Conservation (phyloP, 2,113 vertebrate species). For the Origma solitaria region DNA sequence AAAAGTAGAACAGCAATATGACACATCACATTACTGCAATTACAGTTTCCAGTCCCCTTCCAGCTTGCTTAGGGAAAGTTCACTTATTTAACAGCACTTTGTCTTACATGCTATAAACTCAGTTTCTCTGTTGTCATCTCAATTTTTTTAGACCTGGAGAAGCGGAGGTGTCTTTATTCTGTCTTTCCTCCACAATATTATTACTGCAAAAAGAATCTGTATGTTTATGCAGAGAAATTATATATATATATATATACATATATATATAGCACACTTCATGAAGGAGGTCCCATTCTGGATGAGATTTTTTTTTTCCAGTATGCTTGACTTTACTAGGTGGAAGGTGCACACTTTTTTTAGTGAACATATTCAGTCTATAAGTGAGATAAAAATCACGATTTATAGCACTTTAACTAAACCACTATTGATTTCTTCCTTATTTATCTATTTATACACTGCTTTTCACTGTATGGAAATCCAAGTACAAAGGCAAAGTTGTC, state of each 20-base stretch:
- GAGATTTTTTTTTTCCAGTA: neutral
- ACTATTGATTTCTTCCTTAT: neutral
- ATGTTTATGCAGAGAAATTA: neutral
- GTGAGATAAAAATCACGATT: neutral
- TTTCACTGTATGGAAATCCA: neutral
- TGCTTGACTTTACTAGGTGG: neutral
- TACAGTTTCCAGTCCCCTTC: neutral
- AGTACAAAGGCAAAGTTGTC: neutral
- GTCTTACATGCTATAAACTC: neutral
- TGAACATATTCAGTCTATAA: neutral
- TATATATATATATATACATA: neutral
- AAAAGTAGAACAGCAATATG: neutral
- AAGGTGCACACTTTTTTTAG: neutral
- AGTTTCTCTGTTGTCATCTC: neutral
- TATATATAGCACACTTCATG: neutral
- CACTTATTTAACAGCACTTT: neutral
- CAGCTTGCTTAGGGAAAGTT: neutral
- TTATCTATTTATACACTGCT: neutral
- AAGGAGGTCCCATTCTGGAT: neutral
- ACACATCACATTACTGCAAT: neutral
- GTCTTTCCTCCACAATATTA: fast-evolving
- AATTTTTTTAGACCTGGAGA: neutral
- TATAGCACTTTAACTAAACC: neutral
- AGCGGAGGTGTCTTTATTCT: neutral
- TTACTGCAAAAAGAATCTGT: neutral